A percentile compares a stretch with the other conserved stretches of the same genome.
Conservation (phyloP, 2,113 vertebrate genomes). For the Isurus oxyrinchus region DNA sequence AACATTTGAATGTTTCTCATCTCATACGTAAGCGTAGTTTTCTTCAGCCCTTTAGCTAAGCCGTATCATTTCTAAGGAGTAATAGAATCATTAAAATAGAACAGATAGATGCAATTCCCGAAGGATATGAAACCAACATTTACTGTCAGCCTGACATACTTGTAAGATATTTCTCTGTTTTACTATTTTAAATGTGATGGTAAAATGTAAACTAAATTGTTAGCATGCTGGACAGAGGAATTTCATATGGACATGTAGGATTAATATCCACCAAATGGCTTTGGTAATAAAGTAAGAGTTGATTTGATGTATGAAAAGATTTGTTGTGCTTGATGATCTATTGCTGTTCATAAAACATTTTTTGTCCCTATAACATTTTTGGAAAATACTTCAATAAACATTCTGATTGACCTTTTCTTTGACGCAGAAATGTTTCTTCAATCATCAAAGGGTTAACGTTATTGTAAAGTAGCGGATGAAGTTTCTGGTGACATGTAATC, state of each 20-base stretch:
- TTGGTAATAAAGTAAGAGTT: neutral
- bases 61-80: neutral
- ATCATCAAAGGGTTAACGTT: neutral
- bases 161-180: neutral
- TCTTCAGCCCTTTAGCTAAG: neutral
- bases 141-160: neutral
- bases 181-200: neutral
- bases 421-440: neutral
- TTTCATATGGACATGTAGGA: neutral
- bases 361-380: neutral
- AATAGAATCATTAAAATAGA: neutral
- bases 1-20: neutral
- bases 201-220: neutral
- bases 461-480: neutral
- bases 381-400: neutral
- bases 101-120: neutral
- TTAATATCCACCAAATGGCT: neutral
- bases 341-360: neutral
- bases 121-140: neutral
- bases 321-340: neutral
- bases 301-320: neutral
- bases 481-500: neutral
- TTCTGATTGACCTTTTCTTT: neutral
- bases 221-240: neutral
- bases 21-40: neutral